A percentile compares a stretch with the other conserved stretches of the same genome.
These are phyloP conservation scores for Caerostris extrusa DNA, from an alignment of 1,140 invertebrate species.

Conservation along the genomic window DNA sequence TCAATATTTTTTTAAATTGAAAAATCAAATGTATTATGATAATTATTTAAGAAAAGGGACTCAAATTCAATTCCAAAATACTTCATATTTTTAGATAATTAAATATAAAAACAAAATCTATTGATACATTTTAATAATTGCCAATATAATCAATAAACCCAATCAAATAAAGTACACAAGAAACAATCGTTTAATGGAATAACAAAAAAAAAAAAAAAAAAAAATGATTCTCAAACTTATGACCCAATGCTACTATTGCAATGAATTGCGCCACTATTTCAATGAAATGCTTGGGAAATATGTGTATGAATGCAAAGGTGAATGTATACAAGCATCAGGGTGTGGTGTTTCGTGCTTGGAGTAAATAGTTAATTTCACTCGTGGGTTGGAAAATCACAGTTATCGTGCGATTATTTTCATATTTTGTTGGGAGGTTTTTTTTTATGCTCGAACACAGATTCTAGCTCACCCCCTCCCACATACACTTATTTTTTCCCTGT, in stretches of 20 bases:
- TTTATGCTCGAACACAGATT: background rate
- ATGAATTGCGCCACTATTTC: conserved; percentile 19
- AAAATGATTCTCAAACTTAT: no score
- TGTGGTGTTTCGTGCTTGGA: conserved; percentile 46
- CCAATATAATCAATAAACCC: no score
- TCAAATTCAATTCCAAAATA: no score
- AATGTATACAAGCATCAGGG: conserved; percentile 73
- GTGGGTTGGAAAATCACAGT: conserved; percentile 66
- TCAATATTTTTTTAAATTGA: no score
- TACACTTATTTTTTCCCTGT: background rate
- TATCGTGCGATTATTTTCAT: conserved; percentile 61
- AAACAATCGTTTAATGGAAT: no score
- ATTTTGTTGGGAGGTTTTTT: conserved; percentile 32
- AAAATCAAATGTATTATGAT: no score
- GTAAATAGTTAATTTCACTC: conserved; percentile 74
- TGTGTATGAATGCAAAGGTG: conserved; percentile 35
- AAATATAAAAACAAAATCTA: no score
- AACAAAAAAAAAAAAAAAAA: no score
- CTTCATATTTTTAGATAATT: no score
- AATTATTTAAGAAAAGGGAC: no score
- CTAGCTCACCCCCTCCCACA: background rate
- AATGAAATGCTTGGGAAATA: background rate
- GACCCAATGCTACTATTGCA: background rate
- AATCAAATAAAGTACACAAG: no score
- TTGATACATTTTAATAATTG: no score